Evolutionary conservation across 1,140 invertebrate genomes (phyloP).

Genomic region (Procambarus virginalis): DNA sequence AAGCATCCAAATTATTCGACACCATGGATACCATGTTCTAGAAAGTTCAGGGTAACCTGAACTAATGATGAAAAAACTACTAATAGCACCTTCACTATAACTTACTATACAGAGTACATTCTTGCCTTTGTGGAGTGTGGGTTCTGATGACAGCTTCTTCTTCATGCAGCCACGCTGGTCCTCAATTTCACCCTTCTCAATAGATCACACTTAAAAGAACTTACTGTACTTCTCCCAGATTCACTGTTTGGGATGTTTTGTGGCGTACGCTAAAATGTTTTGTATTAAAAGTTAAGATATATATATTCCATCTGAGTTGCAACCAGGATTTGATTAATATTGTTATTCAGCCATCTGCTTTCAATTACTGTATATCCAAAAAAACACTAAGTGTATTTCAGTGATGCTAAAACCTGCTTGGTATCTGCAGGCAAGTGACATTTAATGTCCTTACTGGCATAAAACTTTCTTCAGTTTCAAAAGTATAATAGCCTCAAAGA

Average conservation of each 20-base stretch:
- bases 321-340: neutral
- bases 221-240: slow-evolving; percentile 10
- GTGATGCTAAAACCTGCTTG: too few species aligned
- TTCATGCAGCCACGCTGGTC: neutral
- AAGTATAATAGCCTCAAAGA: too few species aligned
- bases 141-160: neutral
- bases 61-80: neutral
- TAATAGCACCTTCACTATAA: neutral
- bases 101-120: neutral
- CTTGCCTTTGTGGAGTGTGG: neutral
- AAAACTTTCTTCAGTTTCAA: too few species aligned
- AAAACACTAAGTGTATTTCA: neutral
- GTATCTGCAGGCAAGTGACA: too few species aligned
- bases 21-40: neutral
- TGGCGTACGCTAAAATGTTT: neutral
- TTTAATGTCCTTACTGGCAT: too few species aligned
- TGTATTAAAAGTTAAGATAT: neutral
- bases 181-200: neutral
- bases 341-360: neutral
- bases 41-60: neutral
- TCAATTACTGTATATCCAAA: neutral
- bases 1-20: too few species aligned
- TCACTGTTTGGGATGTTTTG: neutral
- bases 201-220: slow-evolving; percentile 13
- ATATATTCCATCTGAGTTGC: neutral